A percentile compares a stretch with the other conserved stretches of the same genome.
Conservation (phyloP, 2,888 invertebrate species). For the Thecophora atra region DNA sequence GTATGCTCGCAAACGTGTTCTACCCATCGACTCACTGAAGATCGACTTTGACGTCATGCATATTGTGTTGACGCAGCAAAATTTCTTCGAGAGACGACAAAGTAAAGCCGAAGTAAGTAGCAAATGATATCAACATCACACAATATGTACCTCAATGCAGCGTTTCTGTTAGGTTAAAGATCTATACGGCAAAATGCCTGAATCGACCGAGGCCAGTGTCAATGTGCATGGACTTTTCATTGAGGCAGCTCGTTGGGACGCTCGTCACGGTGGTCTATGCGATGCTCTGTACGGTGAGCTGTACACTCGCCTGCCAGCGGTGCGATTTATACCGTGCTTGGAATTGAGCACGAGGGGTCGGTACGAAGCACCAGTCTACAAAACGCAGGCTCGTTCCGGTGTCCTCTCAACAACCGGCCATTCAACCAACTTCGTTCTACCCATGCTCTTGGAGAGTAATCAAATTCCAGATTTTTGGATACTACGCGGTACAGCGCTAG, state of each 20-base stretch:
- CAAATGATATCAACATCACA: background rate
- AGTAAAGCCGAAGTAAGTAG: slow-evolving; percentile 57
- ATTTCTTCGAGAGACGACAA: slow-evolving; percentile 68
- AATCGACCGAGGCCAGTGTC: slow-evolving; percentile 73
- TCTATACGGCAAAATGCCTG: slow-evolving; percentile 69
- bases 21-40: slow-evolving; percentile 86
- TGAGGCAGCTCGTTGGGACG: slow-evolving; percentile 90
- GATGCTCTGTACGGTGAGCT: slow-evolving; percentile 74
- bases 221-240: slow-evolving; percentile 84
- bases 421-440: slow-evolving; percentile 90
- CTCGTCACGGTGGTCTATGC: slow-evolving; percentile 71
- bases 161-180: slow-evolving; percentile 56
- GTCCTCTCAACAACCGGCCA: slow-evolving; percentile 90
- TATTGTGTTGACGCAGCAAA: slow-evolving; percentile 73
- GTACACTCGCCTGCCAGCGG: slow-evolving; percentile 57
- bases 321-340: slow-evolving; percentile 62
- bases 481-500: slow-evolving; percentile 84
- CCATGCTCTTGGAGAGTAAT: slow-evolving; percentile 76
- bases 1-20: slow-evolving; percentile 82
- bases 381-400: slow-evolving; percentile 87
- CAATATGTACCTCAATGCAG: background rate
- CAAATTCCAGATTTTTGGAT: slow-evolving; percentile 83
- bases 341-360: slow-evolving; percentile 48
- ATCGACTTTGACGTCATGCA: slow-evolving; percentile 80
- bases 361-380: slow-evolving; percentile 80